Conservation (phyloP, 2,888 invertebrate species). For the Mongoloraphidia duomilia region DNA sequence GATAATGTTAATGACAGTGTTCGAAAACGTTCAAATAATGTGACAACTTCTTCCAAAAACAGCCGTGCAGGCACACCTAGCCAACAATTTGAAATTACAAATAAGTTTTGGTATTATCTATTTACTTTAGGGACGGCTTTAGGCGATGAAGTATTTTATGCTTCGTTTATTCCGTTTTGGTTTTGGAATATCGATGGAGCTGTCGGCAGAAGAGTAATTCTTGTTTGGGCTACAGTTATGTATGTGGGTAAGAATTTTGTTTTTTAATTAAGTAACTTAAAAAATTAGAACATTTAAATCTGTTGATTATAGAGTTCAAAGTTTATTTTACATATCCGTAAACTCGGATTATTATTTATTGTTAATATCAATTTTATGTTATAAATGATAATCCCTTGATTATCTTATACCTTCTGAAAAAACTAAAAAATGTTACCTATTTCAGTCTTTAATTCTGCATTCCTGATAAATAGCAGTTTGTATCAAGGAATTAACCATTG, state of each 20-base stretch:
- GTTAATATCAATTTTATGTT: too few relatives aligned
- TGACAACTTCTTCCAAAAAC: slow-evolving; percentile 29
- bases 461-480: too few relatives aligned
- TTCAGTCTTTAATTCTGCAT: too few relatives aligned
- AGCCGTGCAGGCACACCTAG: slow-evolving; percentile 22
- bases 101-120: slow-evolving; percentile 70
- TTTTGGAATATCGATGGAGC: slow-evolving; percentile 89
- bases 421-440: too few relatives aligned
- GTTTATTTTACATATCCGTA: not conserved
- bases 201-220: slow-evolving; percentile 65
- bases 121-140: slow-evolving; percentile 74
- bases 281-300: not conserved
- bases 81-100: slow-evolving; percentile 38
- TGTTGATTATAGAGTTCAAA: not conserved
- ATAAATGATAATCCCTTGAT: too few relatives aligned
- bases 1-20: slow-evolving; percentile 22
- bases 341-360: too few relatives aligned
- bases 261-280: not conserved
- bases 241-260: slow-evolving; percentile 49
- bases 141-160: slow-evolving; percentile 84
- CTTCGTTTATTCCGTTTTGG: slow-evolving; percentile 84
- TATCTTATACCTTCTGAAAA: too few relatives aligned
- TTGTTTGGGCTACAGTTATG: slow-evolving; percentile 74
- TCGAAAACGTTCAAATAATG: slow-evolving; percentile 16
- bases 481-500: too few relatives aligned